Conservation (phyloP, 1,140 invertebrate genomes). For the Brachionus rubens region DNA sequence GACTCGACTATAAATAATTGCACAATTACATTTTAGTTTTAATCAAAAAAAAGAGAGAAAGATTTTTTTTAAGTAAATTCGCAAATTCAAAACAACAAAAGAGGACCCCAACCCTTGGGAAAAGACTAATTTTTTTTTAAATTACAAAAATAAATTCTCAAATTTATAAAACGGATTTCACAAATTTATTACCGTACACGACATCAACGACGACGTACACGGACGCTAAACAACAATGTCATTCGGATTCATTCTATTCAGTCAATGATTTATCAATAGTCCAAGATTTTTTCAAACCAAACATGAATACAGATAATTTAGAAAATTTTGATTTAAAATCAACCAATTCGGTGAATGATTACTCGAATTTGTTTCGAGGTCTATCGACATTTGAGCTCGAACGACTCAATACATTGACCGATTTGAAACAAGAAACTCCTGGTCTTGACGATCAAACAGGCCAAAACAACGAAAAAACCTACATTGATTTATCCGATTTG, state of each 20-base stretch:
- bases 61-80: not conserved
- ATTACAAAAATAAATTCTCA: no score
- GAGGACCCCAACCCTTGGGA: no score
- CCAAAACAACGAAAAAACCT: constrained; percentile 9
- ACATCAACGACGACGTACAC: no score
- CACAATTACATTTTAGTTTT: constrained; percentile 29
- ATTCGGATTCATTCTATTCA: no score
- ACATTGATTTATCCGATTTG: constrained; percentile 11
- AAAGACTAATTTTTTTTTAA: no score
- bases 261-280: no score
- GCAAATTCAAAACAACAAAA: not conserved
- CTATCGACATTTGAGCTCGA: constrained; percentile 23
- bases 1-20: constrained; percentile 36
- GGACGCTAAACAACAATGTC: no score
- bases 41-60: not conserved
- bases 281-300: not conserved
- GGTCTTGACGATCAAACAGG: not conserved
- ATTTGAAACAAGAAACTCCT: not conserved
- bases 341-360: not conserved
- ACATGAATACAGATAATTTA: not conserved
- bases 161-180: no score
- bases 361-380: constrained; percentile 9
- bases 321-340: not conserved
- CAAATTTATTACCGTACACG: no score
- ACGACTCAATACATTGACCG: not conserved